Evolutionary conservation across 2,113 vertebrate species (phyloP), one percentile per base, ranked within the genome.

Genomic region (Lophotis ruficrista): DNA sequence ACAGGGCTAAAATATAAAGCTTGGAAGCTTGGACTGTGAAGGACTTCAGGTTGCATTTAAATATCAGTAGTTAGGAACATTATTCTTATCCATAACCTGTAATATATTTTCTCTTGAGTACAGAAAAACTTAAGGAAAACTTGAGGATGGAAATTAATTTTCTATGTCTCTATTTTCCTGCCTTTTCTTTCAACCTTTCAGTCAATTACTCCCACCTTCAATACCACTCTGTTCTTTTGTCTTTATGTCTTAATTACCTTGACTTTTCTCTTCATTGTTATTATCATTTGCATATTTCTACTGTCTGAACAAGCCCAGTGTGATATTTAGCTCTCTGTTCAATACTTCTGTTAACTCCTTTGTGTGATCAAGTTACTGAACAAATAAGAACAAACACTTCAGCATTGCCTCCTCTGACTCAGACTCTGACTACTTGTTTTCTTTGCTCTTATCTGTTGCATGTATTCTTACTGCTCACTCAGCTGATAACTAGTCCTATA

Each of bases 211-310:
- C 95, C 81, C 87, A 96, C 87, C 18, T 87, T 81, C 66, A 93
- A 38, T 65, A 93, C 30, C 50, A 69, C n/a, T 83, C 73, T 87
- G 60, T 69, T 96, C 83, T 87, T 94, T 94, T 91, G 90, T 91
- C 83, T 94, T 80, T 82, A 76, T 89, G 84, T 95, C 84, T 90
- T 95, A 94, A 96, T 96, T 91, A 96, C n/a, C 48, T 65, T 92
- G 86, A 92, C 72, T 96, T 95, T 90, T 95, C 51, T 90, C 78
- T 83, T 87, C 78, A 85, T 50, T 71, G 56, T 78, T 96, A 91
- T 27, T 82, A 62, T 61, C 45, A 96, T 89, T 93, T 87, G 81
- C 66, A 54, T 72, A 82, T 79, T 91, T 91, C 54, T 84, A 91
- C 61, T 82, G 84, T 66, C 81, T 91, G 91, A 94, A 87, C 21